Evolutionary conservation across 2,113 vertebrate species (phyloP).

Genomic region (Nerophis ophidion): DNA sequence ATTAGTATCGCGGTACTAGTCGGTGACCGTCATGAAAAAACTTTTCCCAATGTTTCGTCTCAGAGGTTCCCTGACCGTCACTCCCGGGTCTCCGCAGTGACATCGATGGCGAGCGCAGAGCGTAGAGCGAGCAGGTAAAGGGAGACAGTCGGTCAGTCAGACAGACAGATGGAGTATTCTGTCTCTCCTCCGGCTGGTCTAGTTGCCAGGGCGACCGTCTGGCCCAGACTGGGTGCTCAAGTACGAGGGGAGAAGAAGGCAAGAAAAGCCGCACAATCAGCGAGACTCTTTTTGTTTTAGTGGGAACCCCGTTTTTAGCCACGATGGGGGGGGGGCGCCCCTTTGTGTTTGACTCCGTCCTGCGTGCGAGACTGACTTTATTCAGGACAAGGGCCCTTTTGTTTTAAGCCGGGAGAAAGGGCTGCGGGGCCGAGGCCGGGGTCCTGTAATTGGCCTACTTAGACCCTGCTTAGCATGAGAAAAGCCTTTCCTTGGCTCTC

Average conservation of each 20-base stretch:
- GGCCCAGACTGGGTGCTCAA: conserved; percentile 37
- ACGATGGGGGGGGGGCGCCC: too few species aligned
- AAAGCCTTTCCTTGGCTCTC: conserved; percentile 81
- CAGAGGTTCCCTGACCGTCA: not conserved
- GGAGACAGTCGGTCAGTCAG: conserved; percentile 11
- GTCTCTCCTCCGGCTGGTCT: conserved; percentile 25
- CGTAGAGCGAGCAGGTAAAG: conserved; percentile 16
- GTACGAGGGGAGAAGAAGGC: conserved; percentile 39
- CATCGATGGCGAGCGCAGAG: not conserved
- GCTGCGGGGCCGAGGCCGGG: conserved; percentile 78
- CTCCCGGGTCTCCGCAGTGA: not conserved
- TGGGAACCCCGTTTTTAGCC: conserved; percentile 65
- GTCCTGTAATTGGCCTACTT: conserved; percentile 97
- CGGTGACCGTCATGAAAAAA: too few species aligned
- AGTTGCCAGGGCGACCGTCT: conserved; percentile 49
- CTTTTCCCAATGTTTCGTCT: too few species aligned
- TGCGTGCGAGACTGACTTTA: conserved; percentile 79
- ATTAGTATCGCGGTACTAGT: too few species aligned
- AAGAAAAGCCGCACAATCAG: conserved; percentile 68
- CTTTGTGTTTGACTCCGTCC: conserved; percentile 58
- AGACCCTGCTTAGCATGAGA: conserved; percentile 96
- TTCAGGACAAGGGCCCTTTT: conserved; percentile 91
- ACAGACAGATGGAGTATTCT: conserved; percentile 24
- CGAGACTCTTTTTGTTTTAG: conserved; percentile 69
- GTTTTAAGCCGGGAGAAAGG: conserved; percentile 75